Base-by-base conservation (phyloP, 2,113 vertebrate genomes). In the Hydrochoerus hydrochaeris region DNA sequence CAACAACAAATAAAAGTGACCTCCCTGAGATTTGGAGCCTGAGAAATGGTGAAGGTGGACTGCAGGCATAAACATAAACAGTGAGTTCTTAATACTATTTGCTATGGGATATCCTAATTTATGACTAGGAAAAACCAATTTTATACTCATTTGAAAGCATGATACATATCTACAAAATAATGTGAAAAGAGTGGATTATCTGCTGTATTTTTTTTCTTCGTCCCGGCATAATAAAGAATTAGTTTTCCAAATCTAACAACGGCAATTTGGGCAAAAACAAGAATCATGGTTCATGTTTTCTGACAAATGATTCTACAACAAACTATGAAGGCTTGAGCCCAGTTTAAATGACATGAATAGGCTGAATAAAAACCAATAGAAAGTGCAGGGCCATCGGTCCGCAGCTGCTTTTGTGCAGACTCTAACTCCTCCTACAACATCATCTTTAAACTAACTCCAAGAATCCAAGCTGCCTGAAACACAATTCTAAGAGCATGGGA, bases 1-100 rank as follows among this genome's bases (percentile, higher is more conserved):
- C 91, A 71, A 20, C 28, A 88, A 95, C 86, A 97, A 89, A 94
- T 69, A 71, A 90, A 96, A 93, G 89, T 77, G 89, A 95, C 73
- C 91, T 94, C 85, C 91, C 60, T 58, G 81, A 81, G 92, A 88
- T 82, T 65, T 84, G 26, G 90, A 84, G 81, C 94, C 95, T 97
- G 95, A 97, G 92, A 96, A 96, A 95, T 17, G 9, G 49, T 95
- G 38, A 83, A 84, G 62, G 44, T 82, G 58, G 38, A 80, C 38
- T 10, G 49, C 12, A 57, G 22, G 9, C 80, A 87, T 12, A 93
- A 71, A 87, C 41, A 89, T 7, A 90, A 77, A 63, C 49, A 67
- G 65, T 22, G 19, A 73, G 86, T 54, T 80, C 22, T 24, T 78
- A 89, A 65, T n/a, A 82, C 24, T 46, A 32, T 28, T 44, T 89